phyloP scores from a whole-genome alignment of 2,888 invertebrate species.

The Habrosyne pyritoides region DNA sequence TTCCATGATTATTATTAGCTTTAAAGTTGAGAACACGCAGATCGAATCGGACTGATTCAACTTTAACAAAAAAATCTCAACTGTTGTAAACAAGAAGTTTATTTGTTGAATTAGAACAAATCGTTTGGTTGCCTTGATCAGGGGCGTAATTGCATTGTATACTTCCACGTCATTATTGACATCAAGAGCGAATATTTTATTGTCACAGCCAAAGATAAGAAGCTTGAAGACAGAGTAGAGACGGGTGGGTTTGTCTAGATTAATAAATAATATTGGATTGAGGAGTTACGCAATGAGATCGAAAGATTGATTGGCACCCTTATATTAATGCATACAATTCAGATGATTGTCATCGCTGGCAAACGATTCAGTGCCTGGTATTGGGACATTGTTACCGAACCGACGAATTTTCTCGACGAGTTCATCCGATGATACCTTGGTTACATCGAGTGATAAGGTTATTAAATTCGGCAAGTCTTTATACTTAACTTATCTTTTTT shows the following conservation, averaged over 20 bases:
- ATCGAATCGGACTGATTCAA: neutral
- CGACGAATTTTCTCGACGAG: conserved; percentile 58
- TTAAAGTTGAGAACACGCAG: conserved; percentile 32
- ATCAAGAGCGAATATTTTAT: conserved; percentile 37
- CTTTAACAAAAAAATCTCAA: neutral
- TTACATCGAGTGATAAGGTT: conserved; percentile 21
- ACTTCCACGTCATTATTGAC: conserved; percentile 23
- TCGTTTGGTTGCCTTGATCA: conserved; percentile 31
- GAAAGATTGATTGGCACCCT: conserved; percentile 68
- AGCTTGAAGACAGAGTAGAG: conserved; percentile 45
- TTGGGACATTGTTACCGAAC: conserved; percentile 55
- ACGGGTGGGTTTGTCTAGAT: conserved; percentile 45
- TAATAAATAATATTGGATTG: conserved; percentile 63
- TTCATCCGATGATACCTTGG: conserved; percentile 30
- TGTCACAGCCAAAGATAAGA: conserved; percentile 41
- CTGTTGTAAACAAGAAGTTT: neutral
- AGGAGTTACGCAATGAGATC: conserved; percentile 58
- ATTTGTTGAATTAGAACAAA: conserved; percentile 14
- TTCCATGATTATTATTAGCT: conserved; percentile 39
- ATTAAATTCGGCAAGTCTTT: conserved; percentile 5
- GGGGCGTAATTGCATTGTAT: conserved; percentile 20
- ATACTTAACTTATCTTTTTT: too few relatives aligned
- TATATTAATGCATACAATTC: conserved; percentile 56
- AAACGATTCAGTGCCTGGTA: conserved; percentile 34
- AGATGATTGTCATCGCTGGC: conserved; percentile 65